Conservation (phyloP, 2,113 vertebrate species). For the Peromyscus leucopus region DNA sequence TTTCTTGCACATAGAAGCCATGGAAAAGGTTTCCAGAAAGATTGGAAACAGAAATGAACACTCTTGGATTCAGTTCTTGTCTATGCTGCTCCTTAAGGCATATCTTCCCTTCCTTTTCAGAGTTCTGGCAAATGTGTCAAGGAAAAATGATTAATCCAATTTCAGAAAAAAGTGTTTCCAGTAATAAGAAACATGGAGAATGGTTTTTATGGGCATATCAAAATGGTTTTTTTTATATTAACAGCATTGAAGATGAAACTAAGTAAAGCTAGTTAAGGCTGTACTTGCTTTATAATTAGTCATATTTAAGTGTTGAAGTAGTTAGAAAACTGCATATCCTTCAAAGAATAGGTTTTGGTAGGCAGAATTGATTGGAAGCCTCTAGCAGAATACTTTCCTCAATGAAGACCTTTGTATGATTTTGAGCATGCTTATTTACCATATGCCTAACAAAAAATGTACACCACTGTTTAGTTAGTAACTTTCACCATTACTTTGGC, state of each 20-base stretch:
- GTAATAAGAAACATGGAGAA: constrained; percentile 61
- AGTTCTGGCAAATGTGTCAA: constrained; percentile 62
- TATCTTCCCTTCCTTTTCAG: constrained; percentile 46
- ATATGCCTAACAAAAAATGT: constrained; percentile 6
- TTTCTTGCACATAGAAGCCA: constrained; percentile 71
- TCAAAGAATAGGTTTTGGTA: constrained; percentile 10
- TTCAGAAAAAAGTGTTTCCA: constrained; percentile 43
- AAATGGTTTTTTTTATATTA: constrained; percentile 14
- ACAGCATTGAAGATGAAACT: constrained; percentile 45
- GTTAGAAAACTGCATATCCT: not conserved
- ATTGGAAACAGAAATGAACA: constrained; percentile 73
- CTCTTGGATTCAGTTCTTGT: constrained; percentile 58
- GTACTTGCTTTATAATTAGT: constrained; percentile 49
- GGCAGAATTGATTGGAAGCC: not conserved
- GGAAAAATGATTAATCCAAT: constrained; percentile 56
- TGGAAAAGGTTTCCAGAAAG: constrained; percentile 71
- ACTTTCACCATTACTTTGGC: not conserved
- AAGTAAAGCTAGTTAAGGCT: not conserved
- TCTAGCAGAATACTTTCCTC: not conserved
- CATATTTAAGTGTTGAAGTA: constrained; percentile 24
- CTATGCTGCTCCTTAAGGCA: constrained; percentile 41
- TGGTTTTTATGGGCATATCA: constrained; percentile 48
- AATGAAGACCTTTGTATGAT: not conserved
- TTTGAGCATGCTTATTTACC: not conserved
- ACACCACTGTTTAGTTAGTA: not conserved